Percentiles rank a stretch among this genome's conserved stretches.
phyloP scores from a whole-genome alignment of 2,888 invertebrate species.

The Xestia rhomboidea region DNA sequence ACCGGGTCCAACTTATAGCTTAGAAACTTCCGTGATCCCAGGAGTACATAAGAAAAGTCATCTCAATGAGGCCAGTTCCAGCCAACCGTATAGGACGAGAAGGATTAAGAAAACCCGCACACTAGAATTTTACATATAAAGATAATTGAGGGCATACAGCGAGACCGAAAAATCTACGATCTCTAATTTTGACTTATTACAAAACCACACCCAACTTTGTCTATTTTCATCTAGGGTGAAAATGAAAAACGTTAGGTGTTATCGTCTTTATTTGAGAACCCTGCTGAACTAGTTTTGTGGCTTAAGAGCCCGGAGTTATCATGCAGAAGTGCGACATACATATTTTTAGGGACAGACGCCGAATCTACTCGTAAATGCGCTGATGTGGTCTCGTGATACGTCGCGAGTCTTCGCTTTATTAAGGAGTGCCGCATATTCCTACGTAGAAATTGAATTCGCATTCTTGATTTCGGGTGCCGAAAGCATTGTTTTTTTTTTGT shows the following conservation, averaged over 20 bases:
- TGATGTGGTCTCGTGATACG: slow-evolving; percentile 6
- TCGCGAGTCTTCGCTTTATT: slow-evolving; percentile 34
- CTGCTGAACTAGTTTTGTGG: neutral
- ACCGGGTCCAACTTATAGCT: neutral
- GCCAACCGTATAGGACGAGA: no score
- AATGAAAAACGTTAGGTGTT: neutral
- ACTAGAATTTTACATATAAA: neutral
- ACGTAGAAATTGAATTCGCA: slow-evolving; percentile 49
- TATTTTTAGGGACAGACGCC: neutral
- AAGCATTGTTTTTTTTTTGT: slow-evolving; percentile 31
- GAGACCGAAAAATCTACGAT: neutral
- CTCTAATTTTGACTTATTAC: neutral
- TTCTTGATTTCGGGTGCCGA: slow-evolving; percentile 24
- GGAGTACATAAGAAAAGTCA: neutral
- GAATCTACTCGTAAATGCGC: slow-evolving; percentile 35
- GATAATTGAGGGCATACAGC: neutral
- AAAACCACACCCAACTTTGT: neutral
- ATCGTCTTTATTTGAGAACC: neutral
- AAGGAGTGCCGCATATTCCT: slow-evolving; percentile 41
- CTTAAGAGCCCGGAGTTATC: no score
- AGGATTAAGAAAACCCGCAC: no score
- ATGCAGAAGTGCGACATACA: neutral
- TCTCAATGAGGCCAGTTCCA: no score
- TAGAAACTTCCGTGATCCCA: neutral
- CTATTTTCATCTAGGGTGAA: neutral